phyloP scores from a whole-genome alignment of 2,888 invertebrate species.

The Platypus cylindrus region DNA sequence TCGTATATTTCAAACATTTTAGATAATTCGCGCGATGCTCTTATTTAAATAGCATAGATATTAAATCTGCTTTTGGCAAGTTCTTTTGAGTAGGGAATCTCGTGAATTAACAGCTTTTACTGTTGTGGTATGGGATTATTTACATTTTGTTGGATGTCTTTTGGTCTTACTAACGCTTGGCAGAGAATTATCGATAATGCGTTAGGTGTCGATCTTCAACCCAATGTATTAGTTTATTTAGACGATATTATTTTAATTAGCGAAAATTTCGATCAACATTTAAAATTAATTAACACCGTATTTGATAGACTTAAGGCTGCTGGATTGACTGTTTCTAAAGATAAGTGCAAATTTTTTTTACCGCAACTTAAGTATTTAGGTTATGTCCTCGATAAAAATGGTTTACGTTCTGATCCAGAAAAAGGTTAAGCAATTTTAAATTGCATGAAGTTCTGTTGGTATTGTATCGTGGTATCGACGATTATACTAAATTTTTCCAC shows the following conservation, averaged over 20 bases:
- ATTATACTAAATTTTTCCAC: slow-evolving; percentile 8
- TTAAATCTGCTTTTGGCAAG: slow-evolving; percentile 22
- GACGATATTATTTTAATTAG: too few species aligned
- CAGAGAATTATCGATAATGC: slow-evolving; percentile 23
- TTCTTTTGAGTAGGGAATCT: slow-evolving; percentile 17
- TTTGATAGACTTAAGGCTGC: too few species aligned
- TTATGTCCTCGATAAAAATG: too few species aligned
- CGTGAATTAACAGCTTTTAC: slow-evolving; percentile 23
- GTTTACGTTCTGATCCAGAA: too few species aligned
- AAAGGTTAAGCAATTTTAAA: too few species aligned
- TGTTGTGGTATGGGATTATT: slow-evolving; percentile 19
- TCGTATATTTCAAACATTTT: slow-evolving; percentile 23
- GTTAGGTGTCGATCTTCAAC: slow-evolving; percentile 17
- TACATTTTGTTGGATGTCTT: slow-evolving; percentile 24
- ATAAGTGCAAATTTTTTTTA: slow-evolving; percentile 21
- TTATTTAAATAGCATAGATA: slow-evolving; percentile 23
- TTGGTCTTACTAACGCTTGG: slow-evolving; percentile 23
- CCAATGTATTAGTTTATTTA: slow-evolving; percentile 17
- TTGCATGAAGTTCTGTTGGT: slow-evolving; percentile 8
- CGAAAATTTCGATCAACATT: too few species aligned
- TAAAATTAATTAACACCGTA: slow-evolving; percentile 12
- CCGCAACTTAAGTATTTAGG: slow-evolving; percentile 24
- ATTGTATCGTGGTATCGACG: slow-evolving; percentile 12
- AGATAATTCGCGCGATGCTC: slow-evolving; percentile 21
- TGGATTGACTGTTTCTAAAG: slow-evolving; percentile 19